Evolutionary conservation across 2,113 vertebrate species (phyloP).

Genomic region (Setophaga kirtlandii): DNA sequence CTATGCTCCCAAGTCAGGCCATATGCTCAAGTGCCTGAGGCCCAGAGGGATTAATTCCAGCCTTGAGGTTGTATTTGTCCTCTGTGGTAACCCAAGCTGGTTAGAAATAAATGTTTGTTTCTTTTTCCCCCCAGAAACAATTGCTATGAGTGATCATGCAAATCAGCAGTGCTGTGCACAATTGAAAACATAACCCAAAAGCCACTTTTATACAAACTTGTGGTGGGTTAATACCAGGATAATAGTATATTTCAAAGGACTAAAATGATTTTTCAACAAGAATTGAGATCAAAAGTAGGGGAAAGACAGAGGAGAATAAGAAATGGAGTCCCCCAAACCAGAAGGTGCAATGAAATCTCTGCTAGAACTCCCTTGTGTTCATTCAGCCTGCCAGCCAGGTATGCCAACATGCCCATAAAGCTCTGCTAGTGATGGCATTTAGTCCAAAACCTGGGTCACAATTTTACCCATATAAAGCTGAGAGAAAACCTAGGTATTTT

Average conservation of each 20-base stretch:
- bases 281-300: neutral
- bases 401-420: neutral
- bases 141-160: rapidly evolving
- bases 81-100: neutral
- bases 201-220: neutral
- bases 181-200: neutral
- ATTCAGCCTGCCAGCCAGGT: neutral
- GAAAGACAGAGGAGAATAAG: neutral
- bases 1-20: neutral
- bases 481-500: neutral
- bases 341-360: neutral
- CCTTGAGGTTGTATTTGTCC: neutral
- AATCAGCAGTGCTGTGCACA: neutral
- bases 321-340: neutral
- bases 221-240: neutral
- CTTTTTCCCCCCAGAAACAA: neutral
- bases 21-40: neutral
- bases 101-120: neutral
- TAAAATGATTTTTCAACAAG: neutral
- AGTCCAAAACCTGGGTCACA: neutral
- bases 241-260: neutral
- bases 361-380: neutral
- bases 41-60: neutral
- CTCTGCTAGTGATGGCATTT: neutral
- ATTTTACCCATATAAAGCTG: neutral